phyloP scores from a whole-genome alignment of 1,140 invertebrate species.

The Heliothis virescens region DNA sequence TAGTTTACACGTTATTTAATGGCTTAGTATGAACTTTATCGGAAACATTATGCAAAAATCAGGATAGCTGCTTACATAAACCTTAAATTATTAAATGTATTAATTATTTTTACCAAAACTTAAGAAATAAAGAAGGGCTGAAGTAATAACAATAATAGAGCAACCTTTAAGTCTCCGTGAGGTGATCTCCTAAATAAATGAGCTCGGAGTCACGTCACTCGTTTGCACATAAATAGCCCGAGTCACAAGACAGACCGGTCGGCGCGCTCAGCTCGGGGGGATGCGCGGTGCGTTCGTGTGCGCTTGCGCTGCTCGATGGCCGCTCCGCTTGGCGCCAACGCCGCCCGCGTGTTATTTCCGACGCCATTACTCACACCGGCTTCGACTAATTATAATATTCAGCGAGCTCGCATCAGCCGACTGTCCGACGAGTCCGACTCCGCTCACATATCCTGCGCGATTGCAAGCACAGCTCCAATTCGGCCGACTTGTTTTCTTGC shows the following conservation, averaged over 20 bases:
- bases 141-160: conserved; percentile 53
- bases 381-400: conserved; percentile 84
- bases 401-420: conserved; percentile 76
- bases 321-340: conserved; percentile 81
- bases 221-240: conserved; percentile 79
- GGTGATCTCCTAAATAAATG: conserved; percentile 73
- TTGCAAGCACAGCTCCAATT: conserved; percentile 4
- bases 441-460: conserved; percentile 46
- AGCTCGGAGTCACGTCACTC: conserved; percentile 71
- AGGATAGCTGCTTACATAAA: no score
- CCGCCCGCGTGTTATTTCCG: conserved; percentile 80
- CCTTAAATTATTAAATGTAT: background rate
- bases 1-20: background rate
- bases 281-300: conserved; percentile 71
- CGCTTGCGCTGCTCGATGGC: conserved; percentile 71
- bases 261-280: conserved; percentile 85
- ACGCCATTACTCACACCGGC: conserved; percentile 84
- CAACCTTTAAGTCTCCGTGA: conserved; percentile 60
- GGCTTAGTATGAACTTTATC: no score
- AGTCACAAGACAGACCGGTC: conserved; percentile 81
- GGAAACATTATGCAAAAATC: no score
- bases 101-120: no score
- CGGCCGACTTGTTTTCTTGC: conserved; percentile 26
- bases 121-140: background rate
- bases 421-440: conserved; percentile 68